Conservation (phyloP, 2,888 invertebrate genomes). For the Geotrupes spiniger region DNA sequence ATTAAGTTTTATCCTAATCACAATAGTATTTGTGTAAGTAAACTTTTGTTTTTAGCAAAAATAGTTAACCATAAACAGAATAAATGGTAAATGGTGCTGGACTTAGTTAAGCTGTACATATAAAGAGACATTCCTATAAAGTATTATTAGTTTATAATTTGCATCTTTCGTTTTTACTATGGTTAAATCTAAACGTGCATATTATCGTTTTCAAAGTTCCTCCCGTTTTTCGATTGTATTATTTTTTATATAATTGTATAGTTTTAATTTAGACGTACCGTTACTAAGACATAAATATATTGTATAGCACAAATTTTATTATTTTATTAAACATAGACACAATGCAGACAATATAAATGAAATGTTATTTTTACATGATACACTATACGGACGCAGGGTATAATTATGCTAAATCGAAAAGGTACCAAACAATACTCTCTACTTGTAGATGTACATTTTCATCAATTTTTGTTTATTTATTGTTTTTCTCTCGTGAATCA, state of each 20-base stretch:
- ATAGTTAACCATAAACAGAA: constrained; percentile 20
- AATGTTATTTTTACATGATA: constrained; percentile 30
- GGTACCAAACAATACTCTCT: constrained; percentile 30
- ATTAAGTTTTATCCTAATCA: constrained; percentile 13
- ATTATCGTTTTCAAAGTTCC: constrained; percentile 31
- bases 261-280: constrained; percentile 15
- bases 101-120: constrained; percentile 21
- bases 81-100: constrained; percentile 23
- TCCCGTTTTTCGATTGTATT: constrained; percentile 19
- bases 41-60: constrained; percentile 16
- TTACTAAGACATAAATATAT: no score
- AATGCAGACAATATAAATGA: constrained; percentile 33
- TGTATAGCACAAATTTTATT: constrained; percentile 9
- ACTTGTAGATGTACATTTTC: constrained; percentile 16
- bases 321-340: constrained; percentile 29
- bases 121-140: constrained; percentile 50
- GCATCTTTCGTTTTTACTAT: constrained; percentile 11
- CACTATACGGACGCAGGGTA: constrained; percentile 34
- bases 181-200: constrained; percentile 6
- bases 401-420: constrained; percentile 22
- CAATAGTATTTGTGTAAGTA: constrained; percentile 3
- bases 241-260: constrained; percentile 16
- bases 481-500: constrained; percentile 17
- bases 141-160: constrained; percentile 48
- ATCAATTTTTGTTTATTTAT: constrained; percentile 13